phyloP scores from a whole-genome alignment of 2,113 vertebrate genomes.

The Neoarius graeffei region DNA sequence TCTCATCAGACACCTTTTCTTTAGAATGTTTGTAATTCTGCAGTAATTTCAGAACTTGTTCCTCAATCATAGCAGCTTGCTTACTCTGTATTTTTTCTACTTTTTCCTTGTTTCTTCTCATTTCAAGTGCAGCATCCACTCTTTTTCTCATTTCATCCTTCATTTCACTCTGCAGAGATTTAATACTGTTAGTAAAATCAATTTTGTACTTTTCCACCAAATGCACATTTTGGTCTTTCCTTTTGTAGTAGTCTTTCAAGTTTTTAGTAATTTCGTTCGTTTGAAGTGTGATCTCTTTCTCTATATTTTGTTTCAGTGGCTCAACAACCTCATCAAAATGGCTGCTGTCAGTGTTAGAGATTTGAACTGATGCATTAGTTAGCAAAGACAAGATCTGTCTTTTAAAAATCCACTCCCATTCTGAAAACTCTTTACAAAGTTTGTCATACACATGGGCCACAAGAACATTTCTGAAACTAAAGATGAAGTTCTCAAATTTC shows the following conservation, averaged over 20 bases:
- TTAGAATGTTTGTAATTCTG: slow-evolving; percentile 36
- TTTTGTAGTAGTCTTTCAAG: slow-evolving; percentile 58
- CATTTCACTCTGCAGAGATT: slow-evolving; percentile 52
- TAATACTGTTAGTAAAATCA: slow-evolving; percentile 59
- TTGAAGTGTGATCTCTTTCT: not conserved
- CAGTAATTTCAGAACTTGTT: slow-evolving; percentile 50
- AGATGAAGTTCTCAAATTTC: slow-evolving; percentile 66
- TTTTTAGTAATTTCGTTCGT: slow-evolving; percentile 23
- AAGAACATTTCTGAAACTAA: slow-evolving; percentile 54
- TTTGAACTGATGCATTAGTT: not conserved
- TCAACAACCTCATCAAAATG: not conserved
- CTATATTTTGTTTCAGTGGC: slow-evolving; percentile 21
- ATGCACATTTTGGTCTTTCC: slow-evolving; percentile 41
- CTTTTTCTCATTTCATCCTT: not conserved
- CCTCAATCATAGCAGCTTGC: slow-evolving; percentile 56
- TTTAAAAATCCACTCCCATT: slow-evolving; percentile 48
- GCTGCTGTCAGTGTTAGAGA: not conserved
- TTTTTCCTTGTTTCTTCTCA: slow-evolving; percentile 28
- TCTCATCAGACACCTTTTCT: not conserved
- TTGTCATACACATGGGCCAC: slow-evolving; percentile 54
- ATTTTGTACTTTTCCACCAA: slow-evolving; percentile 66
- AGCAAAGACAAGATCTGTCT: not conserved
- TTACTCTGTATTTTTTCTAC: slow-evolving; percentile 45
- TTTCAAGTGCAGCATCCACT: slow-evolving; percentile 31
- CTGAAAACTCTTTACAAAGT: slow-evolving; percentile 43